Conservation (phyloP, 2,113 vertebrate species). For the Sakesphorus luctuosus region DNA sequence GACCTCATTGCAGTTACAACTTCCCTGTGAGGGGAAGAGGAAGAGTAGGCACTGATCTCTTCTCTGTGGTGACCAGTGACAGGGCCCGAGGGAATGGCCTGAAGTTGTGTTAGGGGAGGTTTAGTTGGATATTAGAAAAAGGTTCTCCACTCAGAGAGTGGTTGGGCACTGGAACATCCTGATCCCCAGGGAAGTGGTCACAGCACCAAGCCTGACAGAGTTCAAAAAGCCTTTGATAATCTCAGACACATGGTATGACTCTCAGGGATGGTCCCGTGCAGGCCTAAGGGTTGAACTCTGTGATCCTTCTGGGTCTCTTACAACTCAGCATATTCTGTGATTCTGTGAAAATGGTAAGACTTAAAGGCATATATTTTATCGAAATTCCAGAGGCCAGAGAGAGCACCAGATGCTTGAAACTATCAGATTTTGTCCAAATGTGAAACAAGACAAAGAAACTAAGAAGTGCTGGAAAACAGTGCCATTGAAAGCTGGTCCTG, state of each 20-base stretch:
- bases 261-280: neutral
- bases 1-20: neutral
- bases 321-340: neutral
- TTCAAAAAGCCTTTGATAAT: too few species aligned
- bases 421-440: neutral
- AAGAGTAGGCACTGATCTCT: neutral
- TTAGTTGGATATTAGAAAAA: neutral
- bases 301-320: neutral
- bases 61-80: neutral
- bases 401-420: neutral
- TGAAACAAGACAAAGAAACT: neutral
- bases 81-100: neutral
- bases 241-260: neutral
- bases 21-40: neutral
- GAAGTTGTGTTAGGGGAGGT: neutral
- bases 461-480: neutral
- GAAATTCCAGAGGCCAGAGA: neutral
- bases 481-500: neutral
- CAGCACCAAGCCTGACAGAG: too few species aligned
- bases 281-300: neutral
- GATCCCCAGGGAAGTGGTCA: too few species aligned
- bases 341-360: neutral
- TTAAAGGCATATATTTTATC: neutral
- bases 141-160: neutral
- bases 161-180: too few species aligned